These are phyloP conservation scores for Poecile atricapillus DNA, from an alignment of 2,113 vertebrate species.

Conservation along the genomic window DNA sequence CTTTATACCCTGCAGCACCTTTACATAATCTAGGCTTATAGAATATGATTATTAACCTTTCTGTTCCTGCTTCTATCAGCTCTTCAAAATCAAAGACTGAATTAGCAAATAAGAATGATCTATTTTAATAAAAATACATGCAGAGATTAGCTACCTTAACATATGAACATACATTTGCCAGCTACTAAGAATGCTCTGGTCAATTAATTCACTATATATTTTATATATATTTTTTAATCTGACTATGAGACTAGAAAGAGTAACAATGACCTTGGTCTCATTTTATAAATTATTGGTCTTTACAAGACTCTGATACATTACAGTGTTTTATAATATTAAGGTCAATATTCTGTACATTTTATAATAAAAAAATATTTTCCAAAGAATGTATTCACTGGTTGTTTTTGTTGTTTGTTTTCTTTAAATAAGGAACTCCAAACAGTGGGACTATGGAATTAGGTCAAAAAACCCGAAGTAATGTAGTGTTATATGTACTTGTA, in stretches of 20 bases:
- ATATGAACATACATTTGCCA: constrained; percentile 7
- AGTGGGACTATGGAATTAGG: not conserved
- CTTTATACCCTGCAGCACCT: not conserved
- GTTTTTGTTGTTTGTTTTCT: not conserved
- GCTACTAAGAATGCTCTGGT: not conserved
- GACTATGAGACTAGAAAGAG: constrained; percentile 73
- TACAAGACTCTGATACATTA: constrained; percentile 75
- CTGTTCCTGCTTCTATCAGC: not conserved
- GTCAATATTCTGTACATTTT: constrained; percentile 79
- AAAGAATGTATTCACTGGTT: not conserved
- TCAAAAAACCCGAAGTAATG: not conserved
- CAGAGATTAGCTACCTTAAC: constrained; percentile 18
- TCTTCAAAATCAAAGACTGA: constrained; percentile 13
- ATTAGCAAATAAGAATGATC: constrained; percentile 24
- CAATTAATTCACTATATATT: constrained; percentile 58
- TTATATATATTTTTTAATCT: constrained; percentile 64
- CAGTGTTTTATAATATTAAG: constrained; percentile 75
- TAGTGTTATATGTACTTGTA: not conserved
- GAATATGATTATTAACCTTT: constrained; percentile 41
- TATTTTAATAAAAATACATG: not conserved
- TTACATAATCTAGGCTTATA: constrained; percentile 20
- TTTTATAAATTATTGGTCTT: constrained; percentile 89
- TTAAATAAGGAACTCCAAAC: not conserved
- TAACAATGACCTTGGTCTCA: constrained; percentile 57
- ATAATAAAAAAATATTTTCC: constrained; percentile 78